phyloP scores from a whole-genome alignment of 2,113 vertebrate species.

The Carettochelys insculpta region DNA sequence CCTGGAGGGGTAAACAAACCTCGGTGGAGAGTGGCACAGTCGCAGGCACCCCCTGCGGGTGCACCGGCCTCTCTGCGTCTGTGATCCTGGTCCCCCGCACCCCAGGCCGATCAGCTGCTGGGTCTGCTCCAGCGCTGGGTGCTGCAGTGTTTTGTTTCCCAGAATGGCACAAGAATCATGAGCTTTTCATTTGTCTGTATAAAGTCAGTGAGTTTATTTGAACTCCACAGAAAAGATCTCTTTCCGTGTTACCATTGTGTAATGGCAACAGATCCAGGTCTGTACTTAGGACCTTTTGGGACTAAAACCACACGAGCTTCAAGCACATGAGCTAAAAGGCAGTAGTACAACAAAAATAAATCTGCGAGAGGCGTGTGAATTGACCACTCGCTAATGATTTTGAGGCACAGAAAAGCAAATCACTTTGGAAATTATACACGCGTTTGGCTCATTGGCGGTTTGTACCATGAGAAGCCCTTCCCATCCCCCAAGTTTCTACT shows the following conservation, averaged over 20 bases:
- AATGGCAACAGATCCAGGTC: no score
- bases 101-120: no score
- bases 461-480: neutral
- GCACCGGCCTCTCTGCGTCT: neutral
- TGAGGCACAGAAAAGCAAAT: neutral
- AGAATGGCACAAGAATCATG: neutral
- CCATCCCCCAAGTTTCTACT: neutral
- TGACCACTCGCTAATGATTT: no score
- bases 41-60: accelerated
- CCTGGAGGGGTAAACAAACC: neutral
- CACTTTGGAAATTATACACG: neutral
- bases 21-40: accelerated
- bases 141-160: neutral
- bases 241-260: neutral
- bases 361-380: no score
- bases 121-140: neutral
- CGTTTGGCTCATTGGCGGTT: neutral
- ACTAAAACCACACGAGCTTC: no score
- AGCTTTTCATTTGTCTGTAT: no score
- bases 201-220: no score
- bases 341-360: neutral
- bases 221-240: no score
- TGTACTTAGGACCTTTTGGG: no score
- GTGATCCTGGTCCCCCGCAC: neutral
- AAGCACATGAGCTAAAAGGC: no score